Evolutionary conservation across 2,797 vertebrate genomes (phyloP).

Genomic region (Megalops cyprinoides): DNA sequence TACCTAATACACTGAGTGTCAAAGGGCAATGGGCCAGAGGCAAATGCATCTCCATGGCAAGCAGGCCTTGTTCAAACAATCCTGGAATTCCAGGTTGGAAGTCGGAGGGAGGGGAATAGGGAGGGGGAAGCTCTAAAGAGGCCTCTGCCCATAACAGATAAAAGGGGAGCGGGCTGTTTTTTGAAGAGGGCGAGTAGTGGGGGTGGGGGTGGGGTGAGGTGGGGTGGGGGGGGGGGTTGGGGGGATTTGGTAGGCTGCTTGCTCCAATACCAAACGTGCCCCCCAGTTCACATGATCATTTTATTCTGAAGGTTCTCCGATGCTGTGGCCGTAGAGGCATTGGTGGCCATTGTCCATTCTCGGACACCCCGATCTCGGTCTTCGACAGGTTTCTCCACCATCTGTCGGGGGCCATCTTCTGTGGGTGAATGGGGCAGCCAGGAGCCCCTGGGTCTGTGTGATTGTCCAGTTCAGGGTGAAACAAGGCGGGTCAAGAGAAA

Average conservation of each 20-base stretch:
- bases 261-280: conserved; percentile 61
- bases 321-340: too few relatives aligned
- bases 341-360: neutral
- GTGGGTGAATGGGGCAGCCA: neutral
- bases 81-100: conserved; percentile 78
- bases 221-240: conserved; percentile 7
- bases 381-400: neutral
- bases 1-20: conserved; percentile 60
- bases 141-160: conserved; percentile 37
- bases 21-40: conserved; percentile 80
- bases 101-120: conserved; percentile 48
- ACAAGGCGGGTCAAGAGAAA: neutral
- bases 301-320: neutral
- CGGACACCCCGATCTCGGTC: neutral
- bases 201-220: conserved; percentile 10
- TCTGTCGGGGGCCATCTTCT: neutral
- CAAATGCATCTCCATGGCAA: conserved; percentile 75
- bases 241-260: neutral
- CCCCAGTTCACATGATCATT: neutral
- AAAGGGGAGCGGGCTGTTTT: conserved; percentile 30
- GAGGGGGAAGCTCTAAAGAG: conserved; percentile 68
- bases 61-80: conserved; percentile 82
- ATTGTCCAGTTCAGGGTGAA: neutral
- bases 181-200: neutral
- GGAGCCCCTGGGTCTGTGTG: neutral